phyloP scores from a whole-genome alignment of 2,797 vertebrate genomes.

The Alexandromys oeconomus region DNA sequence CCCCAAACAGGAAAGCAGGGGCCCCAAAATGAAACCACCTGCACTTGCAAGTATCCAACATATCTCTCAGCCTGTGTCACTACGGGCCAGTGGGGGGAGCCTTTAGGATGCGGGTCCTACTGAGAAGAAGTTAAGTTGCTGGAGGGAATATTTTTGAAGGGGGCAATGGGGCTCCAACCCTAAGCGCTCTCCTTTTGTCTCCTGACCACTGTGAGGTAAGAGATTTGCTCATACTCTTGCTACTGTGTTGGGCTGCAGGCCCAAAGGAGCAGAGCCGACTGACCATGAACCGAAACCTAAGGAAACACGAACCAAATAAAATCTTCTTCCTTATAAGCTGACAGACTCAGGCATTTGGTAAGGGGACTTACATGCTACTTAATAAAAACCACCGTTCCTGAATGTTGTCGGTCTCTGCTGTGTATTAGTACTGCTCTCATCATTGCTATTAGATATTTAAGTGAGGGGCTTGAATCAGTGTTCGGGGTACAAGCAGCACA shows the following conservation, averaged over 20 bases:
- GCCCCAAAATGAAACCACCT: conserved; percentile 8
- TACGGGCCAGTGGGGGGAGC: not conserved
- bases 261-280: not conserved
- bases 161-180: no score
- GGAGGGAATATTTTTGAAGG: not conserved
- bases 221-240: not conserved
- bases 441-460: not conserved
- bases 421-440: not conserved
- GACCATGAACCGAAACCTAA: not conserved
- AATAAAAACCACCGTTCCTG: not conserved
- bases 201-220: not conserved
- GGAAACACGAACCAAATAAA: not conserved
- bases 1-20: not conserved
- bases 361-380: not conserved
- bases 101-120: not conserved
- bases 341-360: not conserved
- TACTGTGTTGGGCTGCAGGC: not conserved
- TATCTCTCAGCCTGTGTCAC: not conserved
- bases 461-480: not conserved
- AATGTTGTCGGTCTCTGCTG: not conserved
- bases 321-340: not conserved
- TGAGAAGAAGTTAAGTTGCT: conserved; percentile 17
- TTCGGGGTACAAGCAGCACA: not conserved
- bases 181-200: not conserved
- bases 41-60: not conserved